Percentiles rank a stretch among this genome's conserved stretches.
These are phyloP conservation scores for Gorsachius magnificus DNA, from an alignment of 2,797 vertebrate species.

Conservation along the genomic window DNA sequence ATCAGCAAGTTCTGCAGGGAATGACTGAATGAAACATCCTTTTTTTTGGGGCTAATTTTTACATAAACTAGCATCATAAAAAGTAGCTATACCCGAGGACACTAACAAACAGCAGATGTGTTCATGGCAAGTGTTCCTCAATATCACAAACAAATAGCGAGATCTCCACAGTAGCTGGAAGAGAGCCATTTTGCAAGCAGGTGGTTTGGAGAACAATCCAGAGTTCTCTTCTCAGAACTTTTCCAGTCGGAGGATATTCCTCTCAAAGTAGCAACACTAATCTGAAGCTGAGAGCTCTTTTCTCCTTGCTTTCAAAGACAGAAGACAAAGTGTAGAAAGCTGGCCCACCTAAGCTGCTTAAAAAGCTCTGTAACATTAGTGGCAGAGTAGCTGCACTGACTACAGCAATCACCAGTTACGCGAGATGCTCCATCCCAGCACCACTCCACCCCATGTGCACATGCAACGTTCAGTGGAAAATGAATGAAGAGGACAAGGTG, in stretches of 20 bases:
- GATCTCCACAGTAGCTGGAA: neutral
- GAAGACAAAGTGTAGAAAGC: neutral
- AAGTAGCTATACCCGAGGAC: neutral
- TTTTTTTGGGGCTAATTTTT: neutral
- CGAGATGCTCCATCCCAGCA: neutral
- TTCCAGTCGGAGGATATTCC: neutral
- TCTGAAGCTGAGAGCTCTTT: neutral
- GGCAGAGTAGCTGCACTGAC: neutral
- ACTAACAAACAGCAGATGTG: neutral
- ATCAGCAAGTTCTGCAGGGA: neutral
- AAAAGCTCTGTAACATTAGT: neutral
- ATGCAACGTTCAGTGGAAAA: neutral
- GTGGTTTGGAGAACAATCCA: neutral
- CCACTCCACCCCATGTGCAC: neutral
- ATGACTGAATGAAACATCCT: neutral
- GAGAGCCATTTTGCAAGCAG: neutral
- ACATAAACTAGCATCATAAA: neutral
- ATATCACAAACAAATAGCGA: neutral
- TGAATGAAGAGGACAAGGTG: neutral
- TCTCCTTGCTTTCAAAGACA: neutral
- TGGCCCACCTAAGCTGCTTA: neutral
- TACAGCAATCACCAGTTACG: accelerated
- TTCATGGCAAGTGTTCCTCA: neutral
- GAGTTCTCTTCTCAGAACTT: neutral
- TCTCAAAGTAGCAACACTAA: neutral